Base-by-base conservation (phyloP, 2,113 vertebrate species). In the Castor canadensis region DNA sequence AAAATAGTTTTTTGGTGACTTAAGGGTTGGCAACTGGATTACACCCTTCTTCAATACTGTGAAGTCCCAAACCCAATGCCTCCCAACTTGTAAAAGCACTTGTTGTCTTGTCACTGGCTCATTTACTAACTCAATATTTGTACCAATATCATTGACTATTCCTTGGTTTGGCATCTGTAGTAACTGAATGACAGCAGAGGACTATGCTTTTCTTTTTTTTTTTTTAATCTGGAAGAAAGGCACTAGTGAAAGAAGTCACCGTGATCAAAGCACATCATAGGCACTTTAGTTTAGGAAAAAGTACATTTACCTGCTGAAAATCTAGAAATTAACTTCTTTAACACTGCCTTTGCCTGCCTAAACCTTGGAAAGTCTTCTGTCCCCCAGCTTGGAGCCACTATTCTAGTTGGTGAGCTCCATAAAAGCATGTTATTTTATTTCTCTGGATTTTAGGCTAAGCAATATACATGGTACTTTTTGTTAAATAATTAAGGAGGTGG, bases 151-250 rank as follows among this genome's bases (percentile, higher is more conserved):
- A 80, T 81, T 28, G 45, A 73, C 73, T 17, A 9, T 67, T 58
- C 73, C 43, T 60, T 35, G 17, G 32, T 35, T 49, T 77, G 35
- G 17, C 35, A 80, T 81, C 30, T 38, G 52, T 38, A 43, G 72
- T 83, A 40, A 9, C 17, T 84, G n/a, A 72, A 13, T 66, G 40
- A 64, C 45, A 66, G 15, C 5, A 45, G 85, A 93, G 20, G 38
- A 40, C 35, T 87, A 40, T n/a, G 2, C 43, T 89, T 88, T 67
- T 64, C n/a, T 88, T 94, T 80, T 91, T 38, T 89, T 83, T 62
- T n/a, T n/a, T n/a, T n/a, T n/a, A n/a, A n/a, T 77, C 5, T 64
- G 28, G 8, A 30, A 79, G 38, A 94, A 84, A 64, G 22, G 16
- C 6, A 43, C 43, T 28, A 4, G 22, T 43, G 22, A 64, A 71